Evolutionary conservation across 2,888 invertebrate species (phyloP), one percentile per base, ranked within the genome.

Genomic region (Melinaea menophilus): DNA sequence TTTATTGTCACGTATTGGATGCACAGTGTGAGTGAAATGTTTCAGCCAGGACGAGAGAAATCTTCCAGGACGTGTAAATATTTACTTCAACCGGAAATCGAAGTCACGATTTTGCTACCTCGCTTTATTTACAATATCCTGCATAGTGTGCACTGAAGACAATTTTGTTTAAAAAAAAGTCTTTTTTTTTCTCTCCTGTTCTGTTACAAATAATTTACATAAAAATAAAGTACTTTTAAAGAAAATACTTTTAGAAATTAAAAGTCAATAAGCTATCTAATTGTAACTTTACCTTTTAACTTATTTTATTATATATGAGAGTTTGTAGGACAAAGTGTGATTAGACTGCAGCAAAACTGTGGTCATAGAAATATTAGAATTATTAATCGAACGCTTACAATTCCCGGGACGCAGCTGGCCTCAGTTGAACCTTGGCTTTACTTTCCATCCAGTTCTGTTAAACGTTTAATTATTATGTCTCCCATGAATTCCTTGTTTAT

Each of bases 361-460:
- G 56, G 47, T 63, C 65, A 65, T 58, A 62, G 62, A 35, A 65
- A 62, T 71, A 77, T 72, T 77, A 75, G 77, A 75, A 75, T 78
- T 72, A 74, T 79, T 80, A 78, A 79, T 73, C 72, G 76, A 78
- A 79, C 79, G 77, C 79, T 80, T 79, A 79, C 79, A 78, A 75
- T 75, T 78, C 71, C 67, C 73, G 75, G 72, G 81, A 75, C 82
- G 75, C 85, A 86, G 84, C 81, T 86, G 85, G 74, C 71, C 75
- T 79, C 78, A 79, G 77, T 82, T 81, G 84, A 84, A 80, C 79
- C 78, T 68, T 75, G 75, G 79, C 81, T 85, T 81, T 82, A 83
- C 79, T 78, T 76, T 78, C 77, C 75, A 75, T 70, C 70, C 71
- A 22, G 51, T 51, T 41, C 9, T 31, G 31, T 51, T 51, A 7